Percentiles rank a stretch among this genome's conserved stretches.
phyloP scores from a whole-genome alignment of 2,113 vertebrate genomes.

The Indicator indicator region DNA sequence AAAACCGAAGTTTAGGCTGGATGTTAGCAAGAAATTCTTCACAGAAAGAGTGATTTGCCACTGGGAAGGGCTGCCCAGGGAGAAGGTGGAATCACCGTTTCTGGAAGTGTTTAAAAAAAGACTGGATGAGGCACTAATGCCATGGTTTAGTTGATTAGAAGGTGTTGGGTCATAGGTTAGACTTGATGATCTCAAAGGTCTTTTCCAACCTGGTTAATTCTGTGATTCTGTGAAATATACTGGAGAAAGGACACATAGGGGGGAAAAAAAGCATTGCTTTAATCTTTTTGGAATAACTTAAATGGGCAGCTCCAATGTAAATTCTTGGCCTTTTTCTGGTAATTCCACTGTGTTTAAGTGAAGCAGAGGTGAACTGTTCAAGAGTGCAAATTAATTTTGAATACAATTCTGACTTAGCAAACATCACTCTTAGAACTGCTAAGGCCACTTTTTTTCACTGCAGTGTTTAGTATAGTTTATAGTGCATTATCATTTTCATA shows the following conservation, averaged over 20 bases:
- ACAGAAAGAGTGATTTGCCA: too few relatives aligned
- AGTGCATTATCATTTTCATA: not conserved
- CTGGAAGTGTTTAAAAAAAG: too few relatives aligned
- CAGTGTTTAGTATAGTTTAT: fast-evolving
- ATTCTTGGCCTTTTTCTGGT: not conserved
- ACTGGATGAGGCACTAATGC: too few relatives aligned
- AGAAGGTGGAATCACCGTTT: too few relatives aligned
- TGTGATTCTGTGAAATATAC: too few relatives aligned
- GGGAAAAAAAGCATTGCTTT: not conserved
- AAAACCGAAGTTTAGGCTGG: not conserved
- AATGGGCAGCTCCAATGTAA: not conserved
- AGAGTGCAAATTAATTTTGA: not conserved
- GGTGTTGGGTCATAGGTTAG: too few relatives aligned
- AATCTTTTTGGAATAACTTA: not conserved
- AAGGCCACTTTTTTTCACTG: not conserved
- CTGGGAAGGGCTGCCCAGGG: too few relatives aligned
- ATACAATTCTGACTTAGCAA: not conserved
- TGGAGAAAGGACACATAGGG: fast-evolving
- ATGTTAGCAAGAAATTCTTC: too few relatives aligned
- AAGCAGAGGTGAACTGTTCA: not conserved
- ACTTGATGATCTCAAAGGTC: too few relatives aligned
- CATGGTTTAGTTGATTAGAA: too few relatives aligned
- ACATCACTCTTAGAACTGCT: not conserved
- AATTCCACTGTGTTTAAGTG: not conserved
- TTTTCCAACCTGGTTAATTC: too few relatives aligned